These are phyloP conservation scores for Coturnix japonica DNA, from an alignment of 2,113 vertebrate genomes.

Conservation along the genomic window DNA sequence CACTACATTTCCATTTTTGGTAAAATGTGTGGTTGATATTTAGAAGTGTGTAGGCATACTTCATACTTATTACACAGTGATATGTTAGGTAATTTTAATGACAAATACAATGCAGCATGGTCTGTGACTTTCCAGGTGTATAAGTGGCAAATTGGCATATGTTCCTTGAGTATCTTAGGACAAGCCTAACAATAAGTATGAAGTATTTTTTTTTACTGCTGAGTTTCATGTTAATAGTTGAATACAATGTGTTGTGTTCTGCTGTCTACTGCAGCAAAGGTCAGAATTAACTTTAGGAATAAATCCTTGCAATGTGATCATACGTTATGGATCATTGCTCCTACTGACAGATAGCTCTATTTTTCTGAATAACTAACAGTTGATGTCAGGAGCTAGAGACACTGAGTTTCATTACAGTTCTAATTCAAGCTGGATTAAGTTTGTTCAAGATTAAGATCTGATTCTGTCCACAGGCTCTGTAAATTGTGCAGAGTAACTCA, in stretches of 20 bases:
- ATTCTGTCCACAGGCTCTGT: neutral
- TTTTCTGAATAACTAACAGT: neutral
- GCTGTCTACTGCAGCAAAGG: neutral
- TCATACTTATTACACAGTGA: constrained; percentile 34
- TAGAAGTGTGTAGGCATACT: neutral
- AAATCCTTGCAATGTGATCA: neutral
- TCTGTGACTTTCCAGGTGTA: constrained; percentile 62
- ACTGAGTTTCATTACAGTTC: neutral
- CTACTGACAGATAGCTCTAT: neutral
- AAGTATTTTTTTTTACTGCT: neutral
- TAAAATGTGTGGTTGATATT: neutral
- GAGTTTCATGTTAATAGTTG: neutral
- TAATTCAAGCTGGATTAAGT: neutral
- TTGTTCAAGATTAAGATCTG: neutral
- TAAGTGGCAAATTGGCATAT: neutral
- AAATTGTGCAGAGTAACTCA: neutral
- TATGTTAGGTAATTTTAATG: constrained; percentile 57
- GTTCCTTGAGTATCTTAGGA: neutral
- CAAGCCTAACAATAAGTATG: neutral
- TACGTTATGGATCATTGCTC: neutral
- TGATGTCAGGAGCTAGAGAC: neutral
- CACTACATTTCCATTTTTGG: neutral
- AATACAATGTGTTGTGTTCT: neutral
- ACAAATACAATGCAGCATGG: constrained; percentile 41
- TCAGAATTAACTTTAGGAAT: neutral